Evolutionary conservation across 1,140 invertebrate genomes (phyloP).

Genomic region (Caligus rogercresseyi): DNA sequence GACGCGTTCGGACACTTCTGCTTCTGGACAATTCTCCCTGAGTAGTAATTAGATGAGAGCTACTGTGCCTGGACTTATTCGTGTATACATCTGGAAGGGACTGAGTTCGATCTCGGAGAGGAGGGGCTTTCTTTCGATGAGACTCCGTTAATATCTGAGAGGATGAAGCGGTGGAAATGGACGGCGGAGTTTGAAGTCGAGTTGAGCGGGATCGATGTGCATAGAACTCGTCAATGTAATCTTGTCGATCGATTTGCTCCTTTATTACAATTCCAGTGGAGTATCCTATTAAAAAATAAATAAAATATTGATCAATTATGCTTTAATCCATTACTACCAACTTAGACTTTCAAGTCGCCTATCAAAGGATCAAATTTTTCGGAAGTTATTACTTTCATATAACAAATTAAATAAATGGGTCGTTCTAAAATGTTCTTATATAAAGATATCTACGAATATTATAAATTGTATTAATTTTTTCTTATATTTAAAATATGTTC

Average conservation of each 20-base stretch:
- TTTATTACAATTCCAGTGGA: background rate
- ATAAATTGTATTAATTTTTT: too few relatives aligned
- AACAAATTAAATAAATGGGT: too few relatives aligned
- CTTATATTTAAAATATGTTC: too few relatives aligned
- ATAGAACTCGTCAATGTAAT: constrained; percentile 19
- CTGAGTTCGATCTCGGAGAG: background rate
- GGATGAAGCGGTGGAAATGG: background rate
- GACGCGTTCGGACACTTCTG: background rate
- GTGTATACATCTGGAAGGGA: background rate
- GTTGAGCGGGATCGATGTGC: background rate
- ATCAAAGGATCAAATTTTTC: background rate
- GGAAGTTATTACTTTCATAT: too few relatives aligned
- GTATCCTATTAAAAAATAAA: background rate
- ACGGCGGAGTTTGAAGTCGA: background rate
- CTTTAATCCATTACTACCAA: background rate
- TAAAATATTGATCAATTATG: background rate
- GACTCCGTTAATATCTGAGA: too few relatives aligned
- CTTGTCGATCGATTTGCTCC: constrained; percentile 7
- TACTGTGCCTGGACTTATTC: background rate
- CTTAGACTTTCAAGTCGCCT: background rate
- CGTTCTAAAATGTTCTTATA: too few relatives aligned
- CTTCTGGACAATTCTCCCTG: background rate
- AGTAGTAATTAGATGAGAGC: background rate
- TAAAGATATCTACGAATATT: too few relatives aligned
- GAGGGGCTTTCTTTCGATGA: background rate